phyloP scores from a whole-genome alignment of 2,797 vertebrate species.

The Periparus ater region DNA sequence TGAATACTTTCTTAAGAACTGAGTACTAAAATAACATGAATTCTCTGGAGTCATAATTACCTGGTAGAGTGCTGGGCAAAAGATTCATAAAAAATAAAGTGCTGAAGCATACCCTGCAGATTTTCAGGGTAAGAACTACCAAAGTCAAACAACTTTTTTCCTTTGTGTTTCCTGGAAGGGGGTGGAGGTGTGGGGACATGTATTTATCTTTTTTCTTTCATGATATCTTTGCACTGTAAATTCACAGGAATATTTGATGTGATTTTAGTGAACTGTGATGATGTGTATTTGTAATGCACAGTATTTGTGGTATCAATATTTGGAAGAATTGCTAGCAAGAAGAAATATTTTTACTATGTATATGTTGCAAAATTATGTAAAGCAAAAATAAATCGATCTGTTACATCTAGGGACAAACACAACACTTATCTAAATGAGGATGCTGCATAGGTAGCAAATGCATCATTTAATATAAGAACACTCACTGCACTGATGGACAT shows the following conservation, averaged over 20 bases:
- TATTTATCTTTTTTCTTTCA: not conserved
- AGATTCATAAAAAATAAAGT: not conserved
- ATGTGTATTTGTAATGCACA: not conserved
- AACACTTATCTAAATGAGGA: not conserved
- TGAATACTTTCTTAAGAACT: not conserved
- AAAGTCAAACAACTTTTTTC: not conserved
- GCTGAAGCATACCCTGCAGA: not conserved
- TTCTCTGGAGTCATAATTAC: conserved; percentile 49
- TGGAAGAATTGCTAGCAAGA: not conserved
- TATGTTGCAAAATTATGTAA: not conserved
- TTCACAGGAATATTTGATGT: not conserved
- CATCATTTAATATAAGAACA: not conserved
- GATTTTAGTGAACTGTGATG: not conserved
- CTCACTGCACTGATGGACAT: not conserved
- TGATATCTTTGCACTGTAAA: not conserved
- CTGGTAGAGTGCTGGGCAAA: not conserved
- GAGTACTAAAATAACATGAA: conserved; percentile 23
- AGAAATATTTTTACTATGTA: not conserved
- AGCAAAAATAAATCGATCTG: not conserved
- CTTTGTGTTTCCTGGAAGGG: not conserved
- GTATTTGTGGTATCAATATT: not conserved
- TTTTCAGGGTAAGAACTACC: not conserved
- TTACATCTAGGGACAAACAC: not conserved
- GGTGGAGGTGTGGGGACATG: fast-evolving
- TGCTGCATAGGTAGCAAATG: not conserved